These are phyloP conservation scores for Caenorhabditis zanzibari DNA, from an alignment of 2,888 invertebrate species.

Conservation along the genomic window DNA sequence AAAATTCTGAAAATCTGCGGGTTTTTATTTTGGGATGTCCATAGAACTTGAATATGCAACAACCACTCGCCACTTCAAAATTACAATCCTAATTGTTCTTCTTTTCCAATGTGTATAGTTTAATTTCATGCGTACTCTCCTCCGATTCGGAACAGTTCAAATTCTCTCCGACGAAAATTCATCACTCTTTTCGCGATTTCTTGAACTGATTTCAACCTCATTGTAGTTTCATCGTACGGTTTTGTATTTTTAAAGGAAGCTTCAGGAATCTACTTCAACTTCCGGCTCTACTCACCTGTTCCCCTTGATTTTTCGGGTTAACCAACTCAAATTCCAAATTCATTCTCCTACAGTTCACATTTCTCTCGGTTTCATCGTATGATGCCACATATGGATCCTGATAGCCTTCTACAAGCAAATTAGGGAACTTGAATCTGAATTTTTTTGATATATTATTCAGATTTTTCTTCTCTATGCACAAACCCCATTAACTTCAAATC, in stretches of 20 bases:
- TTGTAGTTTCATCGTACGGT: too few species aligned
- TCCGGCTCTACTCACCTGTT: too few species aligned
- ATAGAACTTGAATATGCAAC: too few species aligned
- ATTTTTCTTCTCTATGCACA: not conserved
- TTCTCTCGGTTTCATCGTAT: slow-evolving; percentile 1
- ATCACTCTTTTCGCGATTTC: slow-evolving; percentile 5
- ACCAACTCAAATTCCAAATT: slow-evolving; percentile 29
- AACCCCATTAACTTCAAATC: slow-evolving; percentile 27
- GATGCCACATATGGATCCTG: slow-evolving; percentile 8
- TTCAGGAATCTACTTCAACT: too few species aligned
- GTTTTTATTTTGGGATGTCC: not conserved
- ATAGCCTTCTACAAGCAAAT: not conserved
- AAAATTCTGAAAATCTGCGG: not conserved
- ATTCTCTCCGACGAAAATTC: not conserved
- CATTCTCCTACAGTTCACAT: slow-evolving; percentile 44
- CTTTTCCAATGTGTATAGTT: too few species aligned
- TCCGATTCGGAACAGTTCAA: not conserved
- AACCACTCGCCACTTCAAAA: too few species aligned
- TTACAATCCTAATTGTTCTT: too few species aligned
- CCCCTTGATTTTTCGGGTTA: not conserved
- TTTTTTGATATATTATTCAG: not conserved
- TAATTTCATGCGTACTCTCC: too few species aligned
- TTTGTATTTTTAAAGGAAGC: too few species aligned
- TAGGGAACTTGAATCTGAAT: slow-evolving; percentile 24
- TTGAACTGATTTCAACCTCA: slow-evolving; percentile 6